Percentiles rank a stretch among this genome's conserved stretches.
Conservation (phyloP, 1,140 invertebrate genomes). For the Drosophila littoralis region DNA sequence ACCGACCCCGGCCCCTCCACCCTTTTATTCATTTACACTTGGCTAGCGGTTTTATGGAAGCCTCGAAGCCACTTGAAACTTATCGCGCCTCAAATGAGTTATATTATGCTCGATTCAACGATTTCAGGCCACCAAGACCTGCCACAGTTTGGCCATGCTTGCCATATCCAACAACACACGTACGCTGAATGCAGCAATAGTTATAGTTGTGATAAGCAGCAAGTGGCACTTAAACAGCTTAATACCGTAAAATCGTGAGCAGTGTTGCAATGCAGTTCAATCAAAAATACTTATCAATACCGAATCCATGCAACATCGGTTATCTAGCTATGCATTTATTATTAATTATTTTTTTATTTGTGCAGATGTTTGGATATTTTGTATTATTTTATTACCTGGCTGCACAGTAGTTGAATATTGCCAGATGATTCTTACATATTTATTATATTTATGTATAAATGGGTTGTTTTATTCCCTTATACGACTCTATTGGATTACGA, state of each 20-base stretch:
- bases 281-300: not conserved
- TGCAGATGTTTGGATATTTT: too few relatives aligned
- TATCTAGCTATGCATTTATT: too few relatives aligned
- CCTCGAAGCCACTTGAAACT: conserved; percentile 56
- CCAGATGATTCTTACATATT: too few relatives aligned
- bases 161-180: not conserved
- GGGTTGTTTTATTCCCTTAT: too few relatives aligned
- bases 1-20: not conserved
- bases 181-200: not conserved
- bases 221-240: not conserved
- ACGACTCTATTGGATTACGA: too few relatives aligned
- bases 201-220: not conserved
- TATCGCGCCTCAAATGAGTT: conserved; percentile 58
- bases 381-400: too few relatives aligned
- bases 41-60: conserved; percentile 35
- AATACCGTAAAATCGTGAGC: too few relatives aligned
- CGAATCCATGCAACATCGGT: not conserved
- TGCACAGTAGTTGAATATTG: too few relatives aligned
- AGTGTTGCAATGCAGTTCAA: too few relatives aligned
- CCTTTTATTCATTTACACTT: conserved; percentile 72
- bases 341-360: too few relatives aligned
- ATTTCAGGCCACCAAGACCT: conserved; percentile 7
- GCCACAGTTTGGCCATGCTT: not conserved
- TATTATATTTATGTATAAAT: too few relatives aligned
- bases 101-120: conserved; percentile 55